phyloP scores from a whole-genome alignment of 2,888 invertebrate species.

The Lasioglossum malachurum region DNA sequence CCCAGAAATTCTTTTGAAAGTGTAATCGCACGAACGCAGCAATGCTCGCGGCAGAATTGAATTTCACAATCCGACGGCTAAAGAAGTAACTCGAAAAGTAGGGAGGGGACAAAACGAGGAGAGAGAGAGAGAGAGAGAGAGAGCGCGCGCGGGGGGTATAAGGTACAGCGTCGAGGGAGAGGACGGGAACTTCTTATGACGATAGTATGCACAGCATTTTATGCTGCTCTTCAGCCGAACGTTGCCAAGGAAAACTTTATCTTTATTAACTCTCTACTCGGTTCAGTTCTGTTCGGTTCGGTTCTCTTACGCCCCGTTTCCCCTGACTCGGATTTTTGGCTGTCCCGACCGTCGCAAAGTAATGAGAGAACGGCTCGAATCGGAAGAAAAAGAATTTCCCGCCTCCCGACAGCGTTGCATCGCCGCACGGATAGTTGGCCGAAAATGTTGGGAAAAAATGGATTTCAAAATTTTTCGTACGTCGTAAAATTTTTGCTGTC shows the following conservation, averaged over 20 bases:
- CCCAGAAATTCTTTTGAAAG: slow-evolving; percentile 36
- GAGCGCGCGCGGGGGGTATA: no score
- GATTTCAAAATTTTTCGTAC: no score
- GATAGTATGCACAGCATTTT: slow-evolving; percentile 36
- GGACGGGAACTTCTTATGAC: slow-evolving; percentile 22
- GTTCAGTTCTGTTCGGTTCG: neutral
- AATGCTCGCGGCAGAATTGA: slow-evolving; percentile 30
- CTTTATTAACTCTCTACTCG: slow-evolving; percentile 35
- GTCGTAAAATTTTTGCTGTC: no score
- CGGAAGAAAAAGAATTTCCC: neutral
- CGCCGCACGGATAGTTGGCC: neutral
- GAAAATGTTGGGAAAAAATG: no score
- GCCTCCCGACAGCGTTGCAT: neutral
- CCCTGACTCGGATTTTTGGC: neutral
- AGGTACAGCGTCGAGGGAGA: neutral
- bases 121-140: no score
- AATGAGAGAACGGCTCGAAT: neutral
- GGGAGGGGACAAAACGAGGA: neutral
- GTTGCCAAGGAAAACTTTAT: slow-evolving; percentile 47
- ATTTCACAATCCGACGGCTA: slow-evolving; percentile 26
- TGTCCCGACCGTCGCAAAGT: slow-evolving; percentile 5
- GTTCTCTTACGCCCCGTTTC: neutral
- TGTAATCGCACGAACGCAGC: slow-evolving; percentile 22
- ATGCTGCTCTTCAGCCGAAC: slow-evolving; percentile 17
- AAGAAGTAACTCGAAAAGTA: slow-evolving; percentile 23